A percentile compares a stretch with the other conserved stretches of the same genome.
Conservation (phyloP, 2,113 vertebrate genomes). For the Xenus cinereus region DNA sequence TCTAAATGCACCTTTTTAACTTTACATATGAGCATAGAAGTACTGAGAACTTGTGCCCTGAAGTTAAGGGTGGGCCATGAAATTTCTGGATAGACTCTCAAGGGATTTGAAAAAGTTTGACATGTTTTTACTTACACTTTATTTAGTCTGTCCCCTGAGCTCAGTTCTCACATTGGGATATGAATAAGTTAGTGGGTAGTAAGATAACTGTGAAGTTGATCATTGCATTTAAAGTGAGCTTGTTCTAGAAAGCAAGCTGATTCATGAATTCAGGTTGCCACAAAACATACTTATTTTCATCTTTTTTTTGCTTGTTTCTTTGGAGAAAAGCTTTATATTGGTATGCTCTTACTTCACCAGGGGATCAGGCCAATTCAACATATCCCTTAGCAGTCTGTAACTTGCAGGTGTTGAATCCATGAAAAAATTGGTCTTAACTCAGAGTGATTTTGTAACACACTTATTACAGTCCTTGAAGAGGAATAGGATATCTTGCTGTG, state of each 20-base stretch:
- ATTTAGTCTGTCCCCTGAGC: background rate
- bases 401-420: background rate
- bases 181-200: background rate
- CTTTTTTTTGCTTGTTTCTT: background rate
- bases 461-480: background rate
- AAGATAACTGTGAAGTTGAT: background rate
- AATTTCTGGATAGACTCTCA: background rate
- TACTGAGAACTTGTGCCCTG: background rate
- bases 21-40: background rate
- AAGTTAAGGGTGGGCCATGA: background rate
- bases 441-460: background rate
- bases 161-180: background rate
- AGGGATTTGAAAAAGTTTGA: background rate
- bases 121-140: background rate
- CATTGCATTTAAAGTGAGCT: background rate
- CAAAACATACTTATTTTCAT: background rate
- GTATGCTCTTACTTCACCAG: background rate
- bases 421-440: background rate
- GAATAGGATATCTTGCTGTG: background rate
- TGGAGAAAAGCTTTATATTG: background rate
- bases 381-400: background rate
- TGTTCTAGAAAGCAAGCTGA: background rate
- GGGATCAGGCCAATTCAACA: background rate
- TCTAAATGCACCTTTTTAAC: background rate
- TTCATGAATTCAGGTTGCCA: background rate